These are phyloP conservation scores for Coleophora deauratella DNA, from an alignment of 2,888 invertebrate genomes.

Conservation along the genomic window DNA sequence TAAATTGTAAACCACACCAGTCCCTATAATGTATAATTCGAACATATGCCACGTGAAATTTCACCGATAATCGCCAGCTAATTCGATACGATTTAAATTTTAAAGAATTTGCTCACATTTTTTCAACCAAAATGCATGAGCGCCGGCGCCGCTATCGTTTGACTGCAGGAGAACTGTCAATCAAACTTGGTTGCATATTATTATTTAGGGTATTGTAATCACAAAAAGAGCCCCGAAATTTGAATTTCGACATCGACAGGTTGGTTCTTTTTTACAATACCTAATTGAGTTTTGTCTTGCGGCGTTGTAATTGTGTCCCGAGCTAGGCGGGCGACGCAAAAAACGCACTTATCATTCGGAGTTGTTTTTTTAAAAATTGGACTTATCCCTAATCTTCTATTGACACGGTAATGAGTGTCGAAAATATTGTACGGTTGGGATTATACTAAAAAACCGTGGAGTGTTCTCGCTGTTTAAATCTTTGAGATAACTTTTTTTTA, in stretches of 20 bases:
- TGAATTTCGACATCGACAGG: slow-evolving; percentile 41
- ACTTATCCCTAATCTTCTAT: slow-evolving; percentile 72
- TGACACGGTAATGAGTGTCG: slow-evolving; percentile 69
- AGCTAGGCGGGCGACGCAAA: slow-evolving; percentile 43
- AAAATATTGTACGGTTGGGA: slow-evolving; percentile 56
- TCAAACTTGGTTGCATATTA: slow-evolving; percentile 57
- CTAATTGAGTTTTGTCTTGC: slow-evolving; percentile 50
- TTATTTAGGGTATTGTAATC: slow-evolving; percentile 52
- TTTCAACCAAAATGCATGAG: slow-evolving; percentile 21
- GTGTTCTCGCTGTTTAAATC: slow-evolving; percentile 14
- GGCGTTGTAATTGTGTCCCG: slow-evolving; percentile 49
- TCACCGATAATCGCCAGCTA: slow-evolving; percentile 62
- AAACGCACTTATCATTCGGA: slow-evolving; percentile 46
- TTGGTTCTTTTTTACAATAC: slow-evolving; percentile 24
- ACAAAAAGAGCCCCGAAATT: slow-evolving; percentile 27
- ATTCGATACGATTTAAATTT: slow-evolving; percentile 53
- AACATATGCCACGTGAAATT: slow-evolving; percentile 67
- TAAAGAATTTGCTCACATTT: slow-evolving; percentile 32
- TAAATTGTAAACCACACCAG: slow-evolving; percentile 24
- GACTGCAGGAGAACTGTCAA: slow-evolving; percentile 48
- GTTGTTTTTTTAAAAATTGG: slow-evolving; percentile 53
- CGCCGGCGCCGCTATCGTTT: slow-evolving; percentile 33
- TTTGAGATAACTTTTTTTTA: background rate
- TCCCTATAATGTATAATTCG: slow-evolving; percentile 30
- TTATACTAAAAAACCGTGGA: slow-evolving; percentile 30